A percentile compares a stretch with the other conserved stretches of the same genome.
Evolutionary conservation across 2,113 vertebrate genomes (phyloP).

Genomic region (Dromaius novaehollandiae): DNA sequence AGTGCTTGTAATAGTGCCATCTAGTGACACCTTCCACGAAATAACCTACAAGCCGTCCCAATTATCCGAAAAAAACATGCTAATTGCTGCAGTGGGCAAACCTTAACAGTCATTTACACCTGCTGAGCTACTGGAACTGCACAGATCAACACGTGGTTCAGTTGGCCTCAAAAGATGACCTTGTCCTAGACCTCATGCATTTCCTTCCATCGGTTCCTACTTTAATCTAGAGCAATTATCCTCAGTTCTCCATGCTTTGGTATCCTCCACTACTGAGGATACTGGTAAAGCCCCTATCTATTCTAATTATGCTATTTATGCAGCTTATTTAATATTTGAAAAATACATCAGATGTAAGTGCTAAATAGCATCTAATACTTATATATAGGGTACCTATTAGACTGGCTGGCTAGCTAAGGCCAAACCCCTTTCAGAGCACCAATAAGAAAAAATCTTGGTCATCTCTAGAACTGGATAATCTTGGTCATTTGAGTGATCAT

Average conservation of each 20-base stretch:
- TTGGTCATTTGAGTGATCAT: background rate
- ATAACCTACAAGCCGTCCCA: accelerated
- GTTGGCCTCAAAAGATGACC: background rate
- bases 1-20: background rate
- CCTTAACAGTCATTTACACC: background rate
- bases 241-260: background rate
- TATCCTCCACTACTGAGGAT: background rate
- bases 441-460: background rate
- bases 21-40: background rate
- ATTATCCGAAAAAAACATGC: accelerated
- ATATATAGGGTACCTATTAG: background rate
- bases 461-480: background rate
- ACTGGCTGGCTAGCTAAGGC: background rate
- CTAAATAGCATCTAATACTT: background rate
- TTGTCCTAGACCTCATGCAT: background rate
- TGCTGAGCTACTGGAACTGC: background rate
- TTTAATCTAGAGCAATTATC: background rate
- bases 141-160: background rate
- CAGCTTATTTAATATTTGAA: background rate
- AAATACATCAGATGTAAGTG: background rate
- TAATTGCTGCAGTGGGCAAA: background rate
- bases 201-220: background rate
- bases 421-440: background rate
- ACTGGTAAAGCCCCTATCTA: background rate
- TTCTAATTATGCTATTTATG: background rate